Percentiles rank a stretch among this genome's conserved stretches.
Evolutionary conservation across 2,888 invertebrate genomes (phyloP).

Genomic region (Drosophila neotestacea): DNA sequence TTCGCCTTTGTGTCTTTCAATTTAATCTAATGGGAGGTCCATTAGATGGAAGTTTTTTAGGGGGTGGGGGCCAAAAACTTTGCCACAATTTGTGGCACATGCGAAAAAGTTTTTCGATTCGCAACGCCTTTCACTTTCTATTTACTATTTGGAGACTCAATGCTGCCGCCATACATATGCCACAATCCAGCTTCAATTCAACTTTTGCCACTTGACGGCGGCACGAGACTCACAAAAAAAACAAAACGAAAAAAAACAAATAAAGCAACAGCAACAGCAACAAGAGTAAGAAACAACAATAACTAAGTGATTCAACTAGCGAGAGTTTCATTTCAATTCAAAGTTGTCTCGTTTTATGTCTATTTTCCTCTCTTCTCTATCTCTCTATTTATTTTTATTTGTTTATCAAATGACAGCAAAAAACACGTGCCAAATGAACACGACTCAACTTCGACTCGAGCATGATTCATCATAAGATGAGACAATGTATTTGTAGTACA

Average conservation of each 20-base stretch:
- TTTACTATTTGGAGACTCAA: slow-evolving; percentile 32
- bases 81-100: slow-evolving; percentile 33
- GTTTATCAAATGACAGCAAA: slow-evolving; percentile 25
- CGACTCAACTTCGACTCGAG: slow-evolving; percentile 16
- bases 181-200: slow-evolving; percentile 40
- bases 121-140: slow-evolving; percentile 60
- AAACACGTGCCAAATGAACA: slow-evolving; percentile 20
- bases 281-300: slow-evolving; percentile 3
- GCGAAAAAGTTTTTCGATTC: slow-evolving; percentile 37
- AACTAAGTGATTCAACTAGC: slow-evolving; percentile 48
- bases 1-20: slow-evolving; percentile 9
- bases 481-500: slow-evolving; percentile 6
- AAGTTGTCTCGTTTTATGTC: slow-evolving; percentile 7
- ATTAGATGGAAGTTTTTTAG: not conserved
- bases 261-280: too few relatives aligned
- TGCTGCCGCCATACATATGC: slow-evolving; percentile 39
- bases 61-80: not conserved
- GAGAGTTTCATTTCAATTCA: slow-evolving; percentile 37
- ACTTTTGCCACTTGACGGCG: slow-evolving; percentile 57
- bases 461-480: slow-evolving; percentile 37
- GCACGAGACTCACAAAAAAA: slow-evolving; percentile 39
- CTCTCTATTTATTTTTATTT: slow-evolving; percentile 9
- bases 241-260: too few relatives aligned
- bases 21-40: slow-evolving; percentile 16
- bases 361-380: not conserved